phyloP scores from a whole-genome alignment of 2,888 invertebrate genomes.

The Flabesymbios commensalis region DNA sequence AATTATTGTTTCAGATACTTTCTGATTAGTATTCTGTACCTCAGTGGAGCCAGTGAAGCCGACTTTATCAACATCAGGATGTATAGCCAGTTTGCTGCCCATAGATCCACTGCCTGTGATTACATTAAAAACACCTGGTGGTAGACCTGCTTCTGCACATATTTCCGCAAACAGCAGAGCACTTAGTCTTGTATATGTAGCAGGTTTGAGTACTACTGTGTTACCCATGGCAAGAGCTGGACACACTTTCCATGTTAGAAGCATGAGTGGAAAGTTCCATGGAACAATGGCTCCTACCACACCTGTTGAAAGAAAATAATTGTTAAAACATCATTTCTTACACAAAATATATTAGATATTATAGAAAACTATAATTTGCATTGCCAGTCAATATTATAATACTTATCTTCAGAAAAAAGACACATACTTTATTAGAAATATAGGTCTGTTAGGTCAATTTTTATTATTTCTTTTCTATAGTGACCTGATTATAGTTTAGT shows the following conservation, averaged over 20 bases:
- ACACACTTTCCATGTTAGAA: constrained; percentile 63
- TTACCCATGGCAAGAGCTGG: constrained; percentile 66
- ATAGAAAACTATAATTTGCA: too few relatives aligned
- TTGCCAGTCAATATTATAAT: too few relatives aligned
- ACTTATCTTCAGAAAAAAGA: too few relatives aligned
- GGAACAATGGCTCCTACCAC: constrained; percentile 62
- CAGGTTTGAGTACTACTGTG: constrained; percentile 63
- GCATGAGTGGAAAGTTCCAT: constrained; percentile 63
- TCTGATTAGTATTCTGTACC: too few relatives aligned
- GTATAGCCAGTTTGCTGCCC: constrained; percentile 54
- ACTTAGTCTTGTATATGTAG: constrained; percentile 60
- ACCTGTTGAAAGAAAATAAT: constrained; percentile 46
- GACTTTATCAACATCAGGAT: constrained; percentile 59
- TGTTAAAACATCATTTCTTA: too few relatives aligned
- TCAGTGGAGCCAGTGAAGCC: constrained; percentile 61
- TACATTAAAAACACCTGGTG: constrained; percentile 63
- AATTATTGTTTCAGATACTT: too few relatives aligned
- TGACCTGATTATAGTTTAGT: too few relatives aligned
- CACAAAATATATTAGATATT: too few relatives aligned
- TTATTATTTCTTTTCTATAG: too few relatives aligned
- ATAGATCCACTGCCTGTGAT: constrained; percentile 58
- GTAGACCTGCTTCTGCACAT: constrained; percentile 64
- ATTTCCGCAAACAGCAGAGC: constrained; percentile 63
- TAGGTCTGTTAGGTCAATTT: too few relatives aligned
- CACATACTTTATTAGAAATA: too few relatives aligned